A percentile compares a stretch with the other conserved stretches of the same genome.
Evolutionary conservation across 2,888 invertebrate genomes (phyloP).

Genomic region (Chalcis sispes): DNA sequence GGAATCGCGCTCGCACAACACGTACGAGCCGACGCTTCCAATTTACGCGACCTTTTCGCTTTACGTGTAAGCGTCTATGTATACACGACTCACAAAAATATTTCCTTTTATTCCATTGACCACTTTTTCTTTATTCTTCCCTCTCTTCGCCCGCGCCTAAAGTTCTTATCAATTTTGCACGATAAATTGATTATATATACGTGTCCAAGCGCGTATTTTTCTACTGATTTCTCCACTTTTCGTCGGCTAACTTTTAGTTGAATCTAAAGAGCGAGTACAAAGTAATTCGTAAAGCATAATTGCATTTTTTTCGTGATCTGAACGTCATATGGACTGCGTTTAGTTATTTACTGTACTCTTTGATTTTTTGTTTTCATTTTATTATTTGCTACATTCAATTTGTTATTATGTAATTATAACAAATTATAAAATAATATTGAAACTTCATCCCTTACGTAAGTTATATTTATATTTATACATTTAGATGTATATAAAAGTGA

Average conservation of each 20-base stretch:
- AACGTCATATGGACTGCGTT: neutral
- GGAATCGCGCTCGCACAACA: slow-evolving; percentile 56
- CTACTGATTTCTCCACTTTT: slow-evolving; percentile 35
- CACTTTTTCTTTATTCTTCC: neutral
- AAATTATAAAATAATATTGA: no score
- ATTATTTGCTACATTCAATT: neutral
- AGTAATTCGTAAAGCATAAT: neutral
- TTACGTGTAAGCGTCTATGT: no score
- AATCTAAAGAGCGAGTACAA: neutral
- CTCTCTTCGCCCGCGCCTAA: neutral
- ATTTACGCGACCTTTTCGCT: slow-evolving; percentile 58
- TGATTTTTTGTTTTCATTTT: neutral
- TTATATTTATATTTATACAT: no score
- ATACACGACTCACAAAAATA: slow-evolving; percentile 52
- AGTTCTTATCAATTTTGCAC: slow-evolving; percentile 54
- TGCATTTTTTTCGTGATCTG: neutral
- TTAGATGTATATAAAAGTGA: no score
- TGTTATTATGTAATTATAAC: no score
- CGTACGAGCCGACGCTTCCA: slow-evolving; percentile 54
- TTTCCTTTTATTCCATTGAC: slow-evolving; percentile 38
- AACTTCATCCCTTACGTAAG: no score
- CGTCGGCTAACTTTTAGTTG: slow-evolving; percentile 17
- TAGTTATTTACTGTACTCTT: neutral
- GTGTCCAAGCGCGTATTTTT: neutral
- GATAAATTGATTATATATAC: slow-evolving; percentile 50